Conservation (phyloP, 2,888 invertebrate genomes). For the Lysandra bellargus region DNA sequence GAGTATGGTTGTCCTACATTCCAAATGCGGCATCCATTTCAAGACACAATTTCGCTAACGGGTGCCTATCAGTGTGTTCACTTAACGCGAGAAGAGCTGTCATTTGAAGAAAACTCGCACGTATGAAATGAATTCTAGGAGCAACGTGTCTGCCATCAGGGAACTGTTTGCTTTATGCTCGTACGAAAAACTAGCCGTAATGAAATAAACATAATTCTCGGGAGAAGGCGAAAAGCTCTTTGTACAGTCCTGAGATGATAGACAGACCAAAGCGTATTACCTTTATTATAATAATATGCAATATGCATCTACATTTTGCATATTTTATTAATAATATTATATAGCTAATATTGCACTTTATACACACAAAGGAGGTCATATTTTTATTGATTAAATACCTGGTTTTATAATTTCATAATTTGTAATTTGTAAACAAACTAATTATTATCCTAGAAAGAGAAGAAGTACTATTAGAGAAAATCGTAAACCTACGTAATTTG, state of each 20-base stretch:
- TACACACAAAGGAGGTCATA: too few species aligned
- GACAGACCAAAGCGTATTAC: too few species aligned
- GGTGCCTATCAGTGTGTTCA: neutral
- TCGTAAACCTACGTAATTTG: too few species aligned
- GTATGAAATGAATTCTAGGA: neutral
- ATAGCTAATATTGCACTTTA: too few species aligned
- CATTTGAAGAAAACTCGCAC: constrained; percentile 11
- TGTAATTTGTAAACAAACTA: too few species aligned
- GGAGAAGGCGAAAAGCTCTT: neutral
- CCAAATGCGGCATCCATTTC: neutral
- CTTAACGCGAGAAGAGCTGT: constrained; percentile 12
- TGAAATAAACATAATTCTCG: neutral
- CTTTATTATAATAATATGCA: too few species aligned
- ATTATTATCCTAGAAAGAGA: too few species aligned
- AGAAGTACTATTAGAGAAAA: too few species aligned
- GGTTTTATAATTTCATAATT: too few species aligned
- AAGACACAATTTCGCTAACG: constrained; percentile 13
- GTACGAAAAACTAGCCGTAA: neutral
- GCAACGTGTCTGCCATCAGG: neutral
- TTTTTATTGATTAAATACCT: too few species aligned
- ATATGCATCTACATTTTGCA: too few species aligned
- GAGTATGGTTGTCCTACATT: constrained; percentile 1
- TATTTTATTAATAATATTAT: too few species aligned
- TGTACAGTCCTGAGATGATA: neutral
- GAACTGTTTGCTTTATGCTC: neutral